Conservation (phyloP, 2,888 invertebrate species). For the Malthinus flaveolus region DNA sequence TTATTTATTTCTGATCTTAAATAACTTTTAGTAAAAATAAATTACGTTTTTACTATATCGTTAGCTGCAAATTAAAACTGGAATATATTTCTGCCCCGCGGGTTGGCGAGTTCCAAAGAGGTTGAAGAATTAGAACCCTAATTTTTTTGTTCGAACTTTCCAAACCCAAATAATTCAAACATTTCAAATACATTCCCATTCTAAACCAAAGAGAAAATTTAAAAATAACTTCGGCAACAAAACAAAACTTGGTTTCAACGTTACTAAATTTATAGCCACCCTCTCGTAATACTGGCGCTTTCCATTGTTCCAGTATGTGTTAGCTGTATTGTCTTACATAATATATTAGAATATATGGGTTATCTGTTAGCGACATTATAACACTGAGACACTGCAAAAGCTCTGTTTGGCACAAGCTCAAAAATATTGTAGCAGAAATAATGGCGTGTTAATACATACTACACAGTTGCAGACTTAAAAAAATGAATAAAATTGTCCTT, state of each 20-base stretch:
- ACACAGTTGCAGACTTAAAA: neutral
- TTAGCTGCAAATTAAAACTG: too few relatives aligned
- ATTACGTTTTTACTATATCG: too few relatives aligned
- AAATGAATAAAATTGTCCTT: conserved; percentile 8
- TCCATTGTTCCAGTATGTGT: conserved; percentile 26
- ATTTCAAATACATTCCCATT: too few relatives aligned
- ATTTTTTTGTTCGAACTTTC: too few relatives aligned
- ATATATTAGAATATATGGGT: conserved; percentile 29
- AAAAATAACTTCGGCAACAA: too few relatives aligned
- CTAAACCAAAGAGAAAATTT: too few relatives aligned
- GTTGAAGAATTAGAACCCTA: too few relatives aligned
- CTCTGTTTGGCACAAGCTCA: conserved; percentile 22
- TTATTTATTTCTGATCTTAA: too few relatives aligned
- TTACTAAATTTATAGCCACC: conserved; percentile 25
- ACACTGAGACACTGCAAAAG: conserved; percentile 40
- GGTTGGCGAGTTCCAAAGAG: too few relatives aligned
- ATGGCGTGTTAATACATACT: neutral
- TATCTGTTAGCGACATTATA: conserved; percentile 47
- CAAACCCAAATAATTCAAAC: too few relatives aligned
- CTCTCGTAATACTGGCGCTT: conserved; percentile 20
- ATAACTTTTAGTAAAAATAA: too few relatives aligned
- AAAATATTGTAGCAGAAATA: conserved; percentile 18
- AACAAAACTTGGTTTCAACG: conserved; percentile 14
- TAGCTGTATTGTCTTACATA: conserved; percentile 29
- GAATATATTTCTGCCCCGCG: too few relatives aligned